phyloP scores from a whole-genome alignment of 1,140 invertebrate species.

The Macrocentrus cingulum region DNA sequence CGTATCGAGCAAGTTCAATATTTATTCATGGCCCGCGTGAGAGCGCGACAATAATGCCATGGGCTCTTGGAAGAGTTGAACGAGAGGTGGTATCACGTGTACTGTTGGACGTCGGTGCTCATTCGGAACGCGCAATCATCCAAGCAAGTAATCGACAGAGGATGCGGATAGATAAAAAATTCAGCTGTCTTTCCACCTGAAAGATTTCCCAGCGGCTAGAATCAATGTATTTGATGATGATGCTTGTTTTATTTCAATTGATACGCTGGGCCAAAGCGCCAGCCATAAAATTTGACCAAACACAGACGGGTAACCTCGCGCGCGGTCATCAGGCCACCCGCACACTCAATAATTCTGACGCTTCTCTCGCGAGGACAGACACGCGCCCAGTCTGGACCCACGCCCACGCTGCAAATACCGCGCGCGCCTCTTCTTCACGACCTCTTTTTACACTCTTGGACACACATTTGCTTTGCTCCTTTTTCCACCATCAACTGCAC shows the following conservation, averaged over 20 bases:
- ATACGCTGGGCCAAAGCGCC: slow-evolving; percentile 49
- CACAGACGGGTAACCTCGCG: neutral
- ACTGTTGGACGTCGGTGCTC: no score
- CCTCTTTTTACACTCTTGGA: no score
- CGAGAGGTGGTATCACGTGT: no score
- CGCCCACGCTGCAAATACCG: slow-evolving; percentile 52
- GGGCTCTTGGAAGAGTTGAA: no score
- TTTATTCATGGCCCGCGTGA: slow-evolving; percentile 18
- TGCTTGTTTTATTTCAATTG: no score
- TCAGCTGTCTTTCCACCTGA: no score
- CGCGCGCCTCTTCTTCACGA: slow-evolving; percentile 49
- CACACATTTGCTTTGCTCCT: slow-evolving; percentile 12
- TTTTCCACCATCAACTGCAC: slow-evolving; percentile 7
- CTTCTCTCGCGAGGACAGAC: slow-evolving; percentile 34
- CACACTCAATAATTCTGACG: slow-evolving; percentile 33
- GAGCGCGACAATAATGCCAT: slow-evolving; percentile 38
- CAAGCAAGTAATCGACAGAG: no score
- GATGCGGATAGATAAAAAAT: no score
- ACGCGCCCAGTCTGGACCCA: slow-evolving; percentile 48
- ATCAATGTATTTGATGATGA: no score
- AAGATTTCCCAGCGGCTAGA: no score
- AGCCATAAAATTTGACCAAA: slow-evolving; percentile 55
- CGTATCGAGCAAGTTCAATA: slow-evolving; percentile 21
- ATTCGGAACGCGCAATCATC: no score
- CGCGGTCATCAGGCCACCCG: slow-evolving; percentile 43